Base-by-base conservation (phyloP, 2,888 invertebrate species). In the Gibbula magus region DNA sequence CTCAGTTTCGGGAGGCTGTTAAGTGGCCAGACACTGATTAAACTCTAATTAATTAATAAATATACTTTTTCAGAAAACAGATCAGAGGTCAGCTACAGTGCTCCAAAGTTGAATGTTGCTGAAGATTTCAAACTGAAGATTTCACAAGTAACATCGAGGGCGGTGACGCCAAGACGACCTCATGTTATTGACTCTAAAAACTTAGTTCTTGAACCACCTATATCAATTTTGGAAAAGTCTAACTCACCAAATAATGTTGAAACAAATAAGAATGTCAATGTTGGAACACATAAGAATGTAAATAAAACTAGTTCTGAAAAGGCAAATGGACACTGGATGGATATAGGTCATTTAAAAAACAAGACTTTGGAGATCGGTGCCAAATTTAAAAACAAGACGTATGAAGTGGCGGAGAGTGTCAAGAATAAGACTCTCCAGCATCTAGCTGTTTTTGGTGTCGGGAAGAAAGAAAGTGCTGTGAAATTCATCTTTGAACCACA, bases 351-450 rank as follows among this genome's bases (percentile, higher is more conserved):
- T 51, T 54, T 76, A 51, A 77, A 78, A 35, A 86, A 87, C 67
- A 86, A 86, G 76, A 86, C 87, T 10, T 80, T 83, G 16, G 83
- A 87, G 54, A 74, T 88, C 13, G 87, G 88, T 18, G 83, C 86
- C 79, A 85, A 84, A 70, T 61, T 88, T 25, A 87, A 87, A 77
- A 89, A 87, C 79, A 89, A 89, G 81, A 87, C 88, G 10, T 53
- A 87, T 8, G 86, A 85, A 74, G 85, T 86, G 54, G 88, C 87
- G 51, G 86, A 85, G 73, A 84, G 84, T 39, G 76, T 88, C 53
- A 89, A 88, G 82, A 90, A 90, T 82, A 90, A 89, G 82, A 90
- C 90, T 5, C 75, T 89, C 25, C 86, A 88, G 78, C 89, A 90
- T 82, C 78, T 89, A 25, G 85, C 87, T 18, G 86, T 86, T 75